Percentiles rank a stretch among this genome's conserved stretches.
Evolutionary conservation across 2,113 vertebrate genomes (phyloP).

Genomic region (Protobothrops mucrosquamatus): DNA sequence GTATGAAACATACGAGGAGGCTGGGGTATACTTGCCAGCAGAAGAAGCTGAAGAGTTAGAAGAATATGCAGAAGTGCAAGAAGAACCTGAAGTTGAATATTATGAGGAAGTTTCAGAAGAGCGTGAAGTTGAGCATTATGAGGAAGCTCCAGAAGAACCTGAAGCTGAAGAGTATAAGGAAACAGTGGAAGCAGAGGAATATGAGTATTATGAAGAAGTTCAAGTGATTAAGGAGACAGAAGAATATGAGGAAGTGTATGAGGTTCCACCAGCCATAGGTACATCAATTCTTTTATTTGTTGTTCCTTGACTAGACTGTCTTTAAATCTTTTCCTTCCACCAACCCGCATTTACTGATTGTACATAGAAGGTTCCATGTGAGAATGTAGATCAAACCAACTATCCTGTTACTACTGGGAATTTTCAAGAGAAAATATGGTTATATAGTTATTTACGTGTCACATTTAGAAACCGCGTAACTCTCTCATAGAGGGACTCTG

Average conservation of each 20-base stretch:
- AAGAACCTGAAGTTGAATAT: constrained; percentile 15
- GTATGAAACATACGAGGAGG: constrained; percentile 43
- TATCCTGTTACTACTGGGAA: not conserved
- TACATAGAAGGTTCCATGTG: not conserved
- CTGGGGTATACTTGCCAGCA: constrained; percentile 9
- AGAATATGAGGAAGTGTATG: constrained; percentile 54
- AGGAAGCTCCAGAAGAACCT: constrained; percentile 62
- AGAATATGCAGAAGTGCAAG: constrained; percentile 3
- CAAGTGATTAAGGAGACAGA: constrained; percentile 49
- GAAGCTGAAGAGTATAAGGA: constrained; percentile 40
- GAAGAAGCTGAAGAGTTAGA: constrained; percentile 18
- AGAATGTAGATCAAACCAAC: not conserved
- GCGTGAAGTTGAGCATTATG: constrained; percentile 39
- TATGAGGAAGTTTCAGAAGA: constrained; percentile 54
- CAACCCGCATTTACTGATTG: not conserved
- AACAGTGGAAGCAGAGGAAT: constrained; percentile 10
- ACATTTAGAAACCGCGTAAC: no score
- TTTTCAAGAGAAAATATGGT: not conserved
- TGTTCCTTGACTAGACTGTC: not conserved
- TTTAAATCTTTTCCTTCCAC: constrained; percentile 11
- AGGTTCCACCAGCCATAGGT: constrained; percentile 69
- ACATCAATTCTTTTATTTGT: constrained; percentile 42
- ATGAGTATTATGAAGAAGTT: constrained; percentile 61
- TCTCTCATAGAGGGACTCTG: no score
- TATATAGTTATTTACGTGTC: not conserved